Evolutionary conservation across 1,140 invertebrate species (phyloP), one percentile per base, ranked within the genome.

Genomic region (Oryctes rhinoceros): DNA sequence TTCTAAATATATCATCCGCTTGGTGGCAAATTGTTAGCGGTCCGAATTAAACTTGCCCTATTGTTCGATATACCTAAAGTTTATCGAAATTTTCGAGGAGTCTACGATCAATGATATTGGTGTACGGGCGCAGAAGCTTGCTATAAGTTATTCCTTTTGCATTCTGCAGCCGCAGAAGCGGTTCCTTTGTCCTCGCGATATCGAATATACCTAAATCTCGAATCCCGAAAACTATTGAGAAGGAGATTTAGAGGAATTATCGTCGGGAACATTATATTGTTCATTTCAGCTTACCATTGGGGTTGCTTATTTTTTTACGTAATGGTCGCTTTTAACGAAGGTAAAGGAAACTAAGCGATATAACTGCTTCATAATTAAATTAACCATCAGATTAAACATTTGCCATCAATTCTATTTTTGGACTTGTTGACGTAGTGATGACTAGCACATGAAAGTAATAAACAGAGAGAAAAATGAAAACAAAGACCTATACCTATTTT

Each of bases 171-270:
- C 13, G 7, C 53, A 18, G 20, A 20, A 15, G 20, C 20, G 20
- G 13, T 10, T 62, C 5, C 53, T 62, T 62, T 62, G 53, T 62
- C 53, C 53, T 44, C 53, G 53, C 3, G 20, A 62, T 15, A 62
- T 53, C 49, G 49, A 13, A 53, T 53, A 53, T 53, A 13, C 49
- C 10, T 53, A 53, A 53, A 53, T 53, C 49, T 13, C 49, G n/a
- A 53, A 13, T n/a, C 13, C 13, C 0, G 53, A 62, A n/a, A 18
- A 20, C 53, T 62, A 62, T 62, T 1, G 13, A 13, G 13, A n/a
- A 62, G 53, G 53, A 62, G 53, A 62, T 62, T 62, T 62, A 62
- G 13, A 13, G 53, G 53, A 62, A 62, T 62, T 62, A 62, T 62
- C 20, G 20, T 62, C 20, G 53, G 20, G 53, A 62, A 62, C 53